Evolutionary conservation across 2,888 invertebrate species (phyloP).

Genomic region (Tolmerus cingulatus): DNA sequence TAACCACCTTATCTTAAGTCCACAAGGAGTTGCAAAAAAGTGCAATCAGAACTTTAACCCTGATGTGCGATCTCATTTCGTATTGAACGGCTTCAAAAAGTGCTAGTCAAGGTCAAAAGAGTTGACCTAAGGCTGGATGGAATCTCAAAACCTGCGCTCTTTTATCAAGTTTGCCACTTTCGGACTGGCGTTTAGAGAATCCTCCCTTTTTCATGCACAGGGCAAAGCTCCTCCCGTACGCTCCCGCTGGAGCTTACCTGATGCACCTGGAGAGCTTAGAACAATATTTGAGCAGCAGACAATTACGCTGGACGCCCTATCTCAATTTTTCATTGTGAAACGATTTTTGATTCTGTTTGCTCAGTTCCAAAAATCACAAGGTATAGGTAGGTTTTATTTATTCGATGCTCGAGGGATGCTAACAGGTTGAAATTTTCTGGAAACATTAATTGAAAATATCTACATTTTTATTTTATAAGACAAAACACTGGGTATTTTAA

Average conservation of each 20-base stretch:
- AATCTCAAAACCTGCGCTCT: not conserved
- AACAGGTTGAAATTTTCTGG: not conserved
- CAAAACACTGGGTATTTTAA: not conserved
- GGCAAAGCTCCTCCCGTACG: not conserved
- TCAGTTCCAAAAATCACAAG: not conserved
- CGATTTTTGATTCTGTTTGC: not conserved
- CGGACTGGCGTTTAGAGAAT: not conserved
- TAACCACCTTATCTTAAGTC: not conserved
- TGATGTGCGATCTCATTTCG: not conserved
- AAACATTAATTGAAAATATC: not conserved
- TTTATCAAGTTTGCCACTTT: not conserved
- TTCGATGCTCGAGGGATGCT: not conserved
- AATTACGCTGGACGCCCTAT: not conserved
- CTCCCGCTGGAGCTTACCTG: not conserved
- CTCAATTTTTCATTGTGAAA: not conserved
- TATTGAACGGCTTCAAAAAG: not conserved
- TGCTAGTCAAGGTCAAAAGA: not conserved
- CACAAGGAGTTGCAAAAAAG: not conserved
- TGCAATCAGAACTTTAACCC: not conserved
- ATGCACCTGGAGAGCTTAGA: not conserved
- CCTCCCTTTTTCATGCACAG: not conserved
- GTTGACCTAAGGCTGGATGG: not conserved
- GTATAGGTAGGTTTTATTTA: not conserved
- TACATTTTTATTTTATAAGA: not conserved
- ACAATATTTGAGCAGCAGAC: not conserved